Evolutionary conservation across 2,888 invertebrate genomes (phyloP), one percentile per base, ranked within the genome.

Genomic region (Clunio marinus): DNA sequence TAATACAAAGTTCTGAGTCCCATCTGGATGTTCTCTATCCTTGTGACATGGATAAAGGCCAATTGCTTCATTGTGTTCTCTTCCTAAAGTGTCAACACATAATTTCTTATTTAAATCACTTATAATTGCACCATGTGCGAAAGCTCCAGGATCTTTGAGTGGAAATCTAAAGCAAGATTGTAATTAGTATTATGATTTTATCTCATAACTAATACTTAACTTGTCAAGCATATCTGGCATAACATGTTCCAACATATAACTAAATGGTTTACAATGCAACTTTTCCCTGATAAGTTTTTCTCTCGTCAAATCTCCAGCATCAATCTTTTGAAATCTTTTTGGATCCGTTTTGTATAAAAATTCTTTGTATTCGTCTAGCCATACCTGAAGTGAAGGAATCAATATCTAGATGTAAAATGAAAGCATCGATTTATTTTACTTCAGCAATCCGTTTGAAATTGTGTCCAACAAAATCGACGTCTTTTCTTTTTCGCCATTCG

Each of bases 371-470:
- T 97, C 96, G 76, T 98, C 97, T 13, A 57, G 27, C 57, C 57
- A 57, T 2, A 57, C 51, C 51, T 51, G 10, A n/a, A 41, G n/a
- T 15, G n/a, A 41, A 41, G 7, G 15, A 4, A n/a, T 41, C 13
- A 41, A 41, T 15, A 41, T 7, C n/a, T 41, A n/a, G n/a, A 13
- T 41, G 41, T 41, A 10, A 32, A 32, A 7, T 32, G 2, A 32
- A 32, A 32, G 35, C 35, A 32, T 5, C 35, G 13, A 32, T 32
- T 32, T 32, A 32, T 8, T 32, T 13, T 17, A 51, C 96, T 74
- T 93, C 94, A 0, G 96, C 96, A 0, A 96, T 96, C 70, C 96
- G 84, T 46, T 88, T 85, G 78, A 93, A 94, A 79, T 96, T 96
- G 89, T 91, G 41, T 8, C 41, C 58, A 1, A 46, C 57, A 41